These are phyloP conservation scores for Bradypodion ventrale DNA, from an alignment of 2,797 vertebrate species.

Conservation along the genomic window DNA sequence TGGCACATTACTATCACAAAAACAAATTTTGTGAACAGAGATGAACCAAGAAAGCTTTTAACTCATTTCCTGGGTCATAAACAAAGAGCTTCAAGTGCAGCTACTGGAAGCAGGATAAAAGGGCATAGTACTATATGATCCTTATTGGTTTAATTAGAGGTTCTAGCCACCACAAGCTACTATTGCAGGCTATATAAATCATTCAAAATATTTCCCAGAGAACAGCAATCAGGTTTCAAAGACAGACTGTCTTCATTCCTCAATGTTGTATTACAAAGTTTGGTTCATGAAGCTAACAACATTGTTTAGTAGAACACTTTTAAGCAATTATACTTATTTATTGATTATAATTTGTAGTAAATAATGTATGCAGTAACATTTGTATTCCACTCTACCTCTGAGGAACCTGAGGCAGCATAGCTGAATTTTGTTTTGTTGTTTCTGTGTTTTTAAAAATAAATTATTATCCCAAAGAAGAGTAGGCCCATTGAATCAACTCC, in stretches of 20 bases:
- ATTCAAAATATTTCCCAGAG: conserved; percentile 66
- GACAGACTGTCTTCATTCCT: conserved; percentile 55
- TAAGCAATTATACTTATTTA: conserved; percentile 42
- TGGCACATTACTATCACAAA: conserved; percentile 56
- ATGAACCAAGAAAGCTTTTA: conserved; percentile 69
- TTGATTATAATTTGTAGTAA: conserved; percentile 17
- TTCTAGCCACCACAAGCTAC: conserved; percentile 47
- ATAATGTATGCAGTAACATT: conserved; percentile 47
- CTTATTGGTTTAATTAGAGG: conserved; percentile 67
- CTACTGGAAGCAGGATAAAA: conserved; percentile 60
- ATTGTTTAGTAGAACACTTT: conserved; percentile 18
- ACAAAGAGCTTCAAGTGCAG: conserved; percentile 58
- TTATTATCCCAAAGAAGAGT: not conserved
- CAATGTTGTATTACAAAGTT: conserved; percentile 50
- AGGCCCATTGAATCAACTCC: too few species aligned
- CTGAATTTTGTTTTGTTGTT: not conserved
- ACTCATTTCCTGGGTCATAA: conserved; percentile 65
- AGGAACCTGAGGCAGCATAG: not conserved
- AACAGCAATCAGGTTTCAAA: conserved; percentile 60
- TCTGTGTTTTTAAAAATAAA: not conserved
- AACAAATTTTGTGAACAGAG: conserved; percentile 62
- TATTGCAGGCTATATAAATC: conserved; percentile 64
- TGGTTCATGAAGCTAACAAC: conserved; percentile 55
- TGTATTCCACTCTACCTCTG: not conserved
- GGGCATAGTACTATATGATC: conserved; percentile 47